Evolutionary conservation across 1,140 invertebrate genomes (phyloP).

Genomic region (Tribolium madens): DNA sequence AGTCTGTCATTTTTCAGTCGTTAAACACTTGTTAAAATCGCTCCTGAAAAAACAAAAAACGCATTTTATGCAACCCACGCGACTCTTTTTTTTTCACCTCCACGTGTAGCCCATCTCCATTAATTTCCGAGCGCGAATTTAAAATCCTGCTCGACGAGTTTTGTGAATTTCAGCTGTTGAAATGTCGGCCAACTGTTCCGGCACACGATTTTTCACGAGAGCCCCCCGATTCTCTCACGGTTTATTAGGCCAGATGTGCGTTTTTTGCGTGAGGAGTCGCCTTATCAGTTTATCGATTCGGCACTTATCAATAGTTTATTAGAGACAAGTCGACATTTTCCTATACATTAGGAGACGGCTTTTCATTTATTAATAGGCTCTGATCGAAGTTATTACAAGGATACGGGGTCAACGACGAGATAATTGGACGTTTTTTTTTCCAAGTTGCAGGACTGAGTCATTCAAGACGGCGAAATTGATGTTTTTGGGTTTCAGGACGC

Average conservation of each 20-base stretch:
- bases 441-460: neutral
- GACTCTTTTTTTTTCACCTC: neutral
- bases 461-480: neutral
- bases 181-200: conserved; percentile 42
- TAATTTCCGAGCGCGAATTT: conserved; percentile 1
- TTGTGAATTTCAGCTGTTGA: conserved; percentile 42
- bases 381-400: conserved; percentile 12
- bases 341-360: conserved; percentile 19
- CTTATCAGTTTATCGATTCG: conserved; percentile 25
- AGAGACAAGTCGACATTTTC: conserved; percentile 17
- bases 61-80: conserved; percentile 22
- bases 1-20: neutral
- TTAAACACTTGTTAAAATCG: neutral
- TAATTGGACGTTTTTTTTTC: no score
- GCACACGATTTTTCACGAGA: conserved; percentile 8
- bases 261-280: neutral
- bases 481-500: neutral
- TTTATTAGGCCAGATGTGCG: neutral
- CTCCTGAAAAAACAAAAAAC: neutral
- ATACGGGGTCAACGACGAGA: neutral
- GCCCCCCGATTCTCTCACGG: neutral
- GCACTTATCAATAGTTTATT: conserved; percentile 28
- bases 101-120: conserved; percentile 17
- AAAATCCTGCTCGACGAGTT: conserved; percentile 31
- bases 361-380: conserved; percentile 17